Evolutionary conservation across 1,140 invertebrate species (phyloP), one percentile per base, ranked within the genome.

Genomic region (Solenopsis invicta): DNA sequence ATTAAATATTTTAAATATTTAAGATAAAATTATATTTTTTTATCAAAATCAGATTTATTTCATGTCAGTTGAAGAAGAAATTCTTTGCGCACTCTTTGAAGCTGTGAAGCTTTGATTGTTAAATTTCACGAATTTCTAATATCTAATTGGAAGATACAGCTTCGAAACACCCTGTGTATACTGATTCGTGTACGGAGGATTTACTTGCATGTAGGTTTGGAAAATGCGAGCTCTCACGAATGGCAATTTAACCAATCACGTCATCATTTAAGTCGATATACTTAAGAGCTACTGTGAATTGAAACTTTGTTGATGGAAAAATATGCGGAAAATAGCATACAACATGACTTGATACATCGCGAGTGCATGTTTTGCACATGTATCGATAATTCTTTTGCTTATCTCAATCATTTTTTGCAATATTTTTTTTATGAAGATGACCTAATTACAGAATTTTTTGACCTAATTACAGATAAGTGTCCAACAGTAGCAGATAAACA

Each of bases 161-260:
- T 59, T 74, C 24, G 24, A 16, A 4, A 82, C 80, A 84, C 69
- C 54, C 41, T 5, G 6, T 85, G 52, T 54, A 24, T 66, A 78
- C 4, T 12, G 21, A 64, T 45, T 66, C 45, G 56, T 64, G 41
- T 75, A 5, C 24, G 41, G 2, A 18, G 21, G 4, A 29, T 13
- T 62, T 45, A 69, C 82, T 69, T 84, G 41, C 80, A 61, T 61
- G 54, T 50, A 61, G 24, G 13, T 74, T 69, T 75, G 29, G 34
- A 75, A 75, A 84, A 84, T 74, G 29, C 54, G 54, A 84, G 41
- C 64, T 52, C 78, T 82, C 86, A 91, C 86, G 88, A 89, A 91
- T 66, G 4, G 86, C 62, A 91, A 91, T 91, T 91, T 87, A 48
- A 56, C 56, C 50, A 8, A 61, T 78, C 48, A 84, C 69, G 54